A percentile compares a stretch with the other conserved stretches of the same genome.
These are phyloP conservation scores for Brotula barbata DNA, from an alignment of 2,797 vertebrate genomes.

Conservation along the genomic window DNA sequence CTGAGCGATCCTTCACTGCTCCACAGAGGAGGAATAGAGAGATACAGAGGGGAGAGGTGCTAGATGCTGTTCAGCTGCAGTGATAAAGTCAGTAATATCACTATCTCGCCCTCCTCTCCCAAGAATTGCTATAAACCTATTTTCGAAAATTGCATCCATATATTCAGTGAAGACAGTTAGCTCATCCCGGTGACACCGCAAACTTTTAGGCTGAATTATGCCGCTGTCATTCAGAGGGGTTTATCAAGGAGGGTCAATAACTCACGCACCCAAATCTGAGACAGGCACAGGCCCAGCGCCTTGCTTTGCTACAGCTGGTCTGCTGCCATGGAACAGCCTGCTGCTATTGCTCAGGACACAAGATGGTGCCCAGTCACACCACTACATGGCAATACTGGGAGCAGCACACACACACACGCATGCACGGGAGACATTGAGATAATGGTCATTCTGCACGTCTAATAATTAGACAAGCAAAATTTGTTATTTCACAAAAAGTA, in stretches of 20 bases:
- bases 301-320: slow-evolving; percentile 51
- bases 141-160: slow-evolving; percentile 84
- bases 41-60: slow-evolving; percentile 64
- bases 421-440: slow-evolving; percentile 13
- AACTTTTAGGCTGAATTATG: slow-evolving; percentile 84
- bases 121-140: slow-evolving; percentile 86
- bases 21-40: slow-evolving; percentile 59
- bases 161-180: slow-evolving; percentile 80
- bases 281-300: slow-evolving; percentile 39
- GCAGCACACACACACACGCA: slow-evolving; percentile 8
- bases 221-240: slow-evolving; percentile 77
- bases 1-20: slow-evolving; percentile 55
- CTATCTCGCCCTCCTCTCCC: slow-evolving; percentile 81
- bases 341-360: slow-evolving; percentile 66
- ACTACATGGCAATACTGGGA: slow-evolving; percentile 36
- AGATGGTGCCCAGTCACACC: slow-evolving; percentile 66
- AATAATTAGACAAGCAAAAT: no score
- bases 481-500: no score
- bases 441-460: neutral
- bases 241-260: slow-evolving; percentile 82
- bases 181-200: slow-evolving; percentile 80
- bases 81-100: slow-evolving; percentile 86
- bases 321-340: slow-evolving; percentile 53
- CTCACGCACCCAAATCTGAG: slow-evolving; percentile 73
- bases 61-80: slow-evolving; percentile 76